Evolutionary conservation across 2,888 invertebrate species (phyloP).

Genomic region (Conomelus anceps): DNA sequence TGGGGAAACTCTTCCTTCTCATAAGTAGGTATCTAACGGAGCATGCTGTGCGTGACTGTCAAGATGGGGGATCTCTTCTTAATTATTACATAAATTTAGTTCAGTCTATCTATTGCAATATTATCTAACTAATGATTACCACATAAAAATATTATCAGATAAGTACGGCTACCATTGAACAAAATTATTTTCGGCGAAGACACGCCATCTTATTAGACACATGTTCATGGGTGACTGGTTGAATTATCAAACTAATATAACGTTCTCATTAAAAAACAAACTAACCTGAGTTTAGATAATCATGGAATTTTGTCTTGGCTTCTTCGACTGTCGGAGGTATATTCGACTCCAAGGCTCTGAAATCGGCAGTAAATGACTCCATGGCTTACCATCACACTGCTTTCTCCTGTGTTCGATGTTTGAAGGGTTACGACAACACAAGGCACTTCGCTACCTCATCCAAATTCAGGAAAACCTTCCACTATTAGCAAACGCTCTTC

Average conservation of each 20-base stretch:
- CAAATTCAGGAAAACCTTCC: not conserved
- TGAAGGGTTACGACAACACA: not conserved
- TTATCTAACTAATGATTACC: too few relatives aligned
- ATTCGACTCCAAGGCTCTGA: conserved; percentile 62
- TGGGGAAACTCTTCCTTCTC: too few relatives aligned
- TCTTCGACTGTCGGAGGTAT: conserved; percentile 58
- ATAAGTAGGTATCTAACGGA: too few relatives aligned
- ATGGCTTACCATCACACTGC: conserved; percentile 12
- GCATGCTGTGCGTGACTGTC: too few relatives aligned
- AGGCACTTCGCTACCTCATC: not conserved
- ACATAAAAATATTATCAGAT: too few relatives aligned
- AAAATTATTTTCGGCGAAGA: too few relatives aligned
- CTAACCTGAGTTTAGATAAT: conserved; percentile 66
- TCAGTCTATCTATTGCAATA: too few relatives aligned
- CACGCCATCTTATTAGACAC: too few relatives aligned
- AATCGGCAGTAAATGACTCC: conserved; percentile 46
- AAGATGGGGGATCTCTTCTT: too few relatives aligned
- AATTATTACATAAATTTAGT: too few relatives aligned
- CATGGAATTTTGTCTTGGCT: conserved; percentile 59
- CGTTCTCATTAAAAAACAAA: too few relatives aligned
- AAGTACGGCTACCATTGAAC: too few relatives aligned
- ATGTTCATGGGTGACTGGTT: not conserved
- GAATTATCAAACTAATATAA: not conserved
- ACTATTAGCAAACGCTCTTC: not conserved
- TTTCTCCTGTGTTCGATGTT: not conserved